These are phyloP conservation scores for Ivindomyrus marchei DNA, from an alignment of 2,113 vertebrate genomes.

Conservation along the genomic window DNA sequence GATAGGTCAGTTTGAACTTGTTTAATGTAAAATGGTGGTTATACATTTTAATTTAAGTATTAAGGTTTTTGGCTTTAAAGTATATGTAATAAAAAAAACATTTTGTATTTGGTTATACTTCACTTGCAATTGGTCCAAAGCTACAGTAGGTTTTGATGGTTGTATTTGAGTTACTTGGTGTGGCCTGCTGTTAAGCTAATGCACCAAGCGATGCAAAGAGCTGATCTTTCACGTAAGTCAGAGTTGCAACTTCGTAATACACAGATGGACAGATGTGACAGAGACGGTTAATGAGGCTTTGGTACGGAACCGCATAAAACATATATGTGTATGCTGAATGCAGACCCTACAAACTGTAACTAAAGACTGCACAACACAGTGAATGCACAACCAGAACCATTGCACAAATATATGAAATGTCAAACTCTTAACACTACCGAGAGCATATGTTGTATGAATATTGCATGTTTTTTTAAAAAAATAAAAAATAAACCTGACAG, in stretches of 20 bases:
- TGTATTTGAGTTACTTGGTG: not conserved
- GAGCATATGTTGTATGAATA: not conserved
- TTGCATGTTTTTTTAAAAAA: not conserved
- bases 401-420: slow-evolving; percentile 11
- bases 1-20: not conserved
- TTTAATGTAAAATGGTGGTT: not conserved
- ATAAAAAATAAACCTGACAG: not conserved
- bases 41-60: not conserved
- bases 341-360: not conserved
- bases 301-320: not conserved
- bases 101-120: not conserved
- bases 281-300: not conserved
- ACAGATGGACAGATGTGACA: not conserved
- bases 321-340: not conserved
- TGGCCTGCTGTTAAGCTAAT: not conserved
- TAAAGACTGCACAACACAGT: slow-evolving; percentile 1
- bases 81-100: slow-evolving; percentile 2
- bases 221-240: not conserved
- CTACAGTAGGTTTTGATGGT: not conserved
- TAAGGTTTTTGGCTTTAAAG: not conserved
- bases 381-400: slow-evolving; percentile 2
- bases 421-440: not conserved
- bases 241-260: not conserved
- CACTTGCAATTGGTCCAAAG: not conserved
- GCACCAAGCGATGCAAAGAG: not conserved